A percentile compares a stretch with the other conserved stretches of the same genome.
phyloP scores from a whole-genome alignment of 2,113 vertebrate genomes.

The Alosa alosa region DNA sequence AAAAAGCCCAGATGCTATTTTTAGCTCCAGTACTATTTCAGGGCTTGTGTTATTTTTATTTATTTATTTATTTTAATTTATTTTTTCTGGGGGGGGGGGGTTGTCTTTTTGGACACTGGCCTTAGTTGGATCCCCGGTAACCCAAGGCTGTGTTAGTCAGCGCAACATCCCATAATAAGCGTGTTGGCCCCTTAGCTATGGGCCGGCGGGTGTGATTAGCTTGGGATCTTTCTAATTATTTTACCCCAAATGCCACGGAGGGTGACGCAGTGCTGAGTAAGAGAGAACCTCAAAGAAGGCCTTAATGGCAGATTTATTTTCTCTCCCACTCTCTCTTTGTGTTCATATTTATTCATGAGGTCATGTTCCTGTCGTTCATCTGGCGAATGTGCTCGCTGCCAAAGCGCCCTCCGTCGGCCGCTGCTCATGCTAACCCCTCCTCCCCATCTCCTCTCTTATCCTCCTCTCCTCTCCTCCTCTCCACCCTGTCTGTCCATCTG shows the following conservation, averaged over 20 bases:
- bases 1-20: background rate
- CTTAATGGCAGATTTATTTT: constrained; percentile 28
- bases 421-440: background rate
- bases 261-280: constrained; percentile 41
- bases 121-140: constrained; percentile 23
- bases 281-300: constrained; percentile 23
- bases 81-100: background rate
- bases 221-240: constrained; percentile 47
- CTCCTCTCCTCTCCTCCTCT: background rate
- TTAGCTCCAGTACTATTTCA: constrained; percentile 35
- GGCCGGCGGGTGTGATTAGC: constrained; percentile 44
- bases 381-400: background rate
- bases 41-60: background rate
- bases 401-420: background rate
- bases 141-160: constrained; percentile 46
- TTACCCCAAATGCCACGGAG: constrained; percentile 47
- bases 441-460: background rate
- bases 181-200: constrained; percentile 3
- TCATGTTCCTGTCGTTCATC: background rate
- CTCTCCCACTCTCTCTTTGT: constrained; percentile 17
- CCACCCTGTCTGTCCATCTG: background rate
- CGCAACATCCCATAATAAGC: constrained; percentile 47
- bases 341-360: background rate
- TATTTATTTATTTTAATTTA: background rate
- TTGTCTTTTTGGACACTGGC: constrained; percentile 9